Base-by-base conservation (phyloP, 2,113 vertebrate species). In the Phalacrocorax pelagicus region DNA sequence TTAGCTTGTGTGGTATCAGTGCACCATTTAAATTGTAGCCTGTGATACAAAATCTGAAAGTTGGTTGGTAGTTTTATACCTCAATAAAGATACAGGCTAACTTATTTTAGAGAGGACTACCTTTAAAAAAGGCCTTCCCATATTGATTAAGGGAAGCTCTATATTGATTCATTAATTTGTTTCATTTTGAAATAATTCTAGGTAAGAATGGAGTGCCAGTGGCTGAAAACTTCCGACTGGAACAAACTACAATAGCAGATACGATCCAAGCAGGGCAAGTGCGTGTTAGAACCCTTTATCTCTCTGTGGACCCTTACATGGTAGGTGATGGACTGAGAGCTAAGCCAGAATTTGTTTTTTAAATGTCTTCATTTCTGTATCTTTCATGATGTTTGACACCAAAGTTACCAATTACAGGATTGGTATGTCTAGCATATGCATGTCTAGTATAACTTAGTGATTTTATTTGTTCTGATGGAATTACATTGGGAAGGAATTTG, bases 221-320 rank as follows among this genome's bases (percentile, higher is more conserved):
- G 93, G 98, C 98, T 80, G 99, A 98, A 89, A 99, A 99, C 92
- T 99, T 99, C 95, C 97, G 94, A 20, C 67, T 99, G 63, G 99
- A 99, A 82, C 98, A 99, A 84, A 92, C 88, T n/a, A 97, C 65
- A 52, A 95, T 99, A 73, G 51, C 96, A 32, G 96, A 98, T 70
- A 97, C 91, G 6, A 84, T 99, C 77, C 95, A 94, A 44, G 97
- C 95, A 2, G 99, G 98, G 63, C 98, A 99, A 79, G 98, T 99
- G 42, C 94, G 97, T 67, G 98, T 99, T 85, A 98, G 97, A 97
- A 99, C 99, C 21, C 97, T 99, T n/a, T 99, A 98, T 95, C 99
- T 99, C 23, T 99, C 99, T 75, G 99, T 99, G 93, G 99, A 99
- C 94, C 99, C 99, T 30, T 99, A 99, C 96, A 99, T 99, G 99